Percentiles rank a stretch among this genome's conserved stretches.
These are phyloP conservation scores for Labeo catla DNA, from an alignment of 2,113 vertebrate species.

Conservation along the genomic window DNA sequence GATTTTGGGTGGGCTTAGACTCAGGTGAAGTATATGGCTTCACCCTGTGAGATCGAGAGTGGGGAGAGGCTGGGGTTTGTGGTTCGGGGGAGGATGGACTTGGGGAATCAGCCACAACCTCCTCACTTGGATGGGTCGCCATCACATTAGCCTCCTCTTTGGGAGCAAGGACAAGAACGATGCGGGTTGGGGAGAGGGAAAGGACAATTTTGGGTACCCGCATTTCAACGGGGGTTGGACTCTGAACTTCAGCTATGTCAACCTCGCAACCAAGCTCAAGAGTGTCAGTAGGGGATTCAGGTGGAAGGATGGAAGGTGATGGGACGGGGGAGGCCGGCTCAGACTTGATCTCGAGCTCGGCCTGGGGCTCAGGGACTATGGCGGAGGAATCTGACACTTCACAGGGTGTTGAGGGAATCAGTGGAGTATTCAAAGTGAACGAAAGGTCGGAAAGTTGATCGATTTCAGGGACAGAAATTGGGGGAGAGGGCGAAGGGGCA, in stretches of 20 bases:
- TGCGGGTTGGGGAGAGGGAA: slow-evolving; percentile 70
- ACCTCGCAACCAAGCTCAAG: slow-evolving; percentile 78
- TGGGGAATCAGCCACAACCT: not conserved
- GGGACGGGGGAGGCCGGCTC: slow-evolving; percentile 69
- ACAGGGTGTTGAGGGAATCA: not conserved
- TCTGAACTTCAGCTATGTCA: slow-evolving; percentile 68
- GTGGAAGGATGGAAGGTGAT: slow-evolving; percentile 32
- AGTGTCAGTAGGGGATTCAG: slow-evolving; percentile 68
- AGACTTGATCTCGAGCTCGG: slow-evolving; percentile 74
- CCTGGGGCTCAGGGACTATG: slow-evolving; percentile 67
- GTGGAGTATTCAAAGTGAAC: not conserved
- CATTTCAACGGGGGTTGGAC: slow-evolving; percentile 56
- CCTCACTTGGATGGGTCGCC: not conserved
- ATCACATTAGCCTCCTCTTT: slow-evolving; percentile 58
- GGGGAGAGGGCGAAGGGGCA: not conserved
- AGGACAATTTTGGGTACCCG: slow-evolving; percentile 68
- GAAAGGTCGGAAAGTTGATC: not conserved
- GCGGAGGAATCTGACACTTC: not conserved
- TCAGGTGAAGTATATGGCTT: not conserved
- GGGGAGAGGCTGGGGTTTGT: not conserved
- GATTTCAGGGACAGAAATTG: not conserved
- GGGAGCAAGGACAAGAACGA: slow-evolving; percentile 70
- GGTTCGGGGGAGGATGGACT: not conserved
- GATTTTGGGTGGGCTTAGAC: slow-evolving; percentile 47
- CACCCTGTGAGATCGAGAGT: not conserved